These are phyloP conservation scores for Zoanthus sansibaricus DNA, from an alignment of 92 coral and sea anemone genomes.

Conservation along the genomic window DNA sequence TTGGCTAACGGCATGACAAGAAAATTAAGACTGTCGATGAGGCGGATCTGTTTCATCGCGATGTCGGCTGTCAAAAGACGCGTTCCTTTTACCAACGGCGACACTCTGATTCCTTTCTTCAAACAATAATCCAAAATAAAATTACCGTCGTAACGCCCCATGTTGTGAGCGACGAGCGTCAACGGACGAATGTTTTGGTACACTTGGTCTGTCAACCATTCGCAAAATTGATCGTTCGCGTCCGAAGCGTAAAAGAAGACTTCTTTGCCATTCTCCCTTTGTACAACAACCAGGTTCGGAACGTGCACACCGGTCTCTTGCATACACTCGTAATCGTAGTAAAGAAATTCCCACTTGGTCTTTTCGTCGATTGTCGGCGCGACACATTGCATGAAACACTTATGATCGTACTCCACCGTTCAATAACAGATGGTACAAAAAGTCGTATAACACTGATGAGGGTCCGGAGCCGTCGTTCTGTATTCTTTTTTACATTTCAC, in stretches of 20 bases:
- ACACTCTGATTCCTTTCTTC: neutral
- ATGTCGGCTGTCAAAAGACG: neutral
- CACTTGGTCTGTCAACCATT: neutral
- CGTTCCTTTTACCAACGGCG: slow-evolving; percentile 4
- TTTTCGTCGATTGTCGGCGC: neutral
- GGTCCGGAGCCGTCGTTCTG: neutral
- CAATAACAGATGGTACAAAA: neutral
- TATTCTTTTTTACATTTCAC: neutral
- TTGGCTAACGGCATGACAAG: slow-evolving; percentile 30
- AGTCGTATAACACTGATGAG: neutral
- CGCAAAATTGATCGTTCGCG: neutral
- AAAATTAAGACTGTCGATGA: slow-evolving; percentile 46
- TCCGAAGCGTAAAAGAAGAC: neutral
- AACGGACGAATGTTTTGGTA: neutral
- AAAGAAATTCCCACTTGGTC: neutral
- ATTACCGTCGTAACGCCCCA: slow-evolving; percentile 29
- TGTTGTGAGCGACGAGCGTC: slow-evolving; percentile 22
- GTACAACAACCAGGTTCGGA: neutral
- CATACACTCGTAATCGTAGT: slow-evolving; percentile 28
- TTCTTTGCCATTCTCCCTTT: neutral
- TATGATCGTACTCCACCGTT: neutral
- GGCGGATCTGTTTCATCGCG: neutral
- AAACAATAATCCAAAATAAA: slow-evolving; percentile 31
- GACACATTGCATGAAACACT: neutral
- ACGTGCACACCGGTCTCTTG: neutral